Conservation (phyloP, 2,888 invertebrate species). For the Entomobrya multifasciata region DNA sequence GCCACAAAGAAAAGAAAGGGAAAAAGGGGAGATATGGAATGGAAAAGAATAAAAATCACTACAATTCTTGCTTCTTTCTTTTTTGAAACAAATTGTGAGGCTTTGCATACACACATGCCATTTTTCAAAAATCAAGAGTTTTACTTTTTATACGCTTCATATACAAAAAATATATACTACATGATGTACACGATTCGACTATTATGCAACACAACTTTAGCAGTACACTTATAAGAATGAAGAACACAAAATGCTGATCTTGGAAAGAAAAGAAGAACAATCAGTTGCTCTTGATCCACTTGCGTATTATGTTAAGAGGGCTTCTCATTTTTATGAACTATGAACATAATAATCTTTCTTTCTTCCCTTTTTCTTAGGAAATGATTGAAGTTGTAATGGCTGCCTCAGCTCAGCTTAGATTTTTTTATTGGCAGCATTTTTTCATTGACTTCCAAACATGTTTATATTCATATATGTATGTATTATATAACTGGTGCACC, state of each 20-base stretch:
- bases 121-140: conserved; percentile 48
- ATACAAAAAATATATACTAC: too few species aligned
- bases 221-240: too few species aligned
- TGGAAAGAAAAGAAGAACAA: too few species aligned
- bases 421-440: too few species aligned
- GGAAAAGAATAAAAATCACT: conserved; percentile 64
- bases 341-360: conserved; percentile 52
- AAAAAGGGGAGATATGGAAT: conserved; percentile 41
- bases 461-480: too few species aligned
- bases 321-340: conserved; percentile 61
- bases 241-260: too few species aligned
- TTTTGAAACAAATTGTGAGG: conserved; percentile 66
- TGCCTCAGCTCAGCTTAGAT: too few species aligned
- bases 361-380: conserved; percentile 24
- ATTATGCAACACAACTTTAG: too few species aligned
- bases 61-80: conserved; percentile 53
- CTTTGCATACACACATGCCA: conserved; percentile 54
- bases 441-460: too few species aligned
- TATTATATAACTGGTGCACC: too few species aligned
- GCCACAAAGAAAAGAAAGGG: conserved; percentile 52
- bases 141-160: conserved; percentile 5
- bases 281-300: too few species aligned
- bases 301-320: not conserved
- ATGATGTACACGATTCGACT: too few species aligned
- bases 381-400: conserved; percentile 34